Conservation (phyloP, 2,797 vertebrate species). For the Phrynocephalus forsythii region DNA sequence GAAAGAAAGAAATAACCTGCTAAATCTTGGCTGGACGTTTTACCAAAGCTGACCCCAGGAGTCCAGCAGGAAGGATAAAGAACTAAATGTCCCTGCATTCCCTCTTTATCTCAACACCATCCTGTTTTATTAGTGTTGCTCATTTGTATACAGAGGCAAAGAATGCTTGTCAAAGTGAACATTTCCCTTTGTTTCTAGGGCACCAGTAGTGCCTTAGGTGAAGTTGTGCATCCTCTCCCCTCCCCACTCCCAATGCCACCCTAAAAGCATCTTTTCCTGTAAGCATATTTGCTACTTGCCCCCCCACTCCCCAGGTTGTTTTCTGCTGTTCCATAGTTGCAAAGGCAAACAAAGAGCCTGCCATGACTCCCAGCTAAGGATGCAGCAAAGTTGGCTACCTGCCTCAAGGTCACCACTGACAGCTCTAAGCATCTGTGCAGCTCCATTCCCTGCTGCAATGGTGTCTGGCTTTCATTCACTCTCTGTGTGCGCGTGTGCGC, state of each 20-base stretch:
- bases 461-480: conserved; percentile 11
- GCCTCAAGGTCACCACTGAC: conserved; percentile 34
- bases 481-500: background rate
- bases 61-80: background rate
- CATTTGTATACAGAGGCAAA: background rate
- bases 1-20: background rate
- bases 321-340: background rate
- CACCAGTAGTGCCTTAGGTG: background rate
- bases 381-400: conserved; percentile 8
- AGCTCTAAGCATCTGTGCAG: conserved; percentile 22
- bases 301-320: background rate
- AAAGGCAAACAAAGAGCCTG: conserved; percentile 3
- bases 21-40: background rate
- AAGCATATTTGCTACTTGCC: background rate
- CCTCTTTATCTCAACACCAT: background rate
- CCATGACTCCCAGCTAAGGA: conserved; percentile 14
- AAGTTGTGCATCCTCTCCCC: background rate
- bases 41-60: background rate
- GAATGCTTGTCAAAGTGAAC: background rate
- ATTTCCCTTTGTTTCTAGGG: background rate
- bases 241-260: background rate
- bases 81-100: background rate
- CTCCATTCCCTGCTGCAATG: conserved; percentile 23
- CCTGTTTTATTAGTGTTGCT: background rate
- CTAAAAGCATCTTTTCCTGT: background rate